A percentile compares a stretch with the other conserved stretches of the same genome.
phyloP scores from a whole-genome alignment of 2,113 vertebrate species.

The Sciurus niger region DNA sequence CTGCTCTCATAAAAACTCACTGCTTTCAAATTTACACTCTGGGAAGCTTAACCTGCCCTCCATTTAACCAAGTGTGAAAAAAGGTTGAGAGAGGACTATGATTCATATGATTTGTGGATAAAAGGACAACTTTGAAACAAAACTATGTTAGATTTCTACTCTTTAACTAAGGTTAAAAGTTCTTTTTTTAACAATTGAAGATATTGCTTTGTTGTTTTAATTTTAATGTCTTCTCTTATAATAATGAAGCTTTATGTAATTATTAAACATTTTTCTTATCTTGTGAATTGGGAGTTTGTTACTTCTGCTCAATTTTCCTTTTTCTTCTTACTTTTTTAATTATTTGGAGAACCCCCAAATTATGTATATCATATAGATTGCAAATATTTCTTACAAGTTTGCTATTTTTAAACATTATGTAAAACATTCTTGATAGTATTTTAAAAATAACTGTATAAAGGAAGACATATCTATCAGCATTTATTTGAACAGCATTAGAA shows the following conservation, averaged over 20 bases:
- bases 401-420: background rate
- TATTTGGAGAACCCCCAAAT: background rate
- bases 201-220: background rate
- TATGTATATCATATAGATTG: background rate
- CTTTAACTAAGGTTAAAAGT: background rate
- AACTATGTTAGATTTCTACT: background rate
- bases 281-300: background rate
- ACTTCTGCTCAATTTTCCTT: background rate
- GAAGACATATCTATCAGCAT: background rate
- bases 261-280: background rate
- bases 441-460: slow-evolving; percentile 33
- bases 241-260: background rate
- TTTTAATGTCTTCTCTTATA: slow-evolving; percentile 1
- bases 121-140: background rate
- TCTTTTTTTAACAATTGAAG: background rate
- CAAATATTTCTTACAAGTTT: slow-evolving; percentile 6
- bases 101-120: background rate
- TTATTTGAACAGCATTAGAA: background rate
- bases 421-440: background rate
- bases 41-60: background rate
- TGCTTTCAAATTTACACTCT: background rate
- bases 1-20: background rate
- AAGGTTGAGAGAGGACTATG: background rate
- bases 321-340: background rate
- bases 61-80: background rate